Evolutionary conservation across 2,888 invertebrate genomes (phyloP), one percentile per base, ranked within the genome.

Genomic region (Brachypalpus laphriformis): DNA sequence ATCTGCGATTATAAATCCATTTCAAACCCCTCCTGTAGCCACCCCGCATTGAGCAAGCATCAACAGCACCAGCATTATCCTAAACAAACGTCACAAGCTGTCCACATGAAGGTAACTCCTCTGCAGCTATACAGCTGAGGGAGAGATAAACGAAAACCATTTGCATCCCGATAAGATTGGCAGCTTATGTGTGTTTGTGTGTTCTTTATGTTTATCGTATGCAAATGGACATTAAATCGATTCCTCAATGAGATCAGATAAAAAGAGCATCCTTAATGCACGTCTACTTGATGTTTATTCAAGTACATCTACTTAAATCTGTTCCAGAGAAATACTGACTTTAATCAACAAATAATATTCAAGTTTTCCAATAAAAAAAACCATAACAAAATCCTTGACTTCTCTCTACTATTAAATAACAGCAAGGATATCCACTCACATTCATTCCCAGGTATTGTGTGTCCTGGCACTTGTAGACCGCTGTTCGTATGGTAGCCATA

Each of bases 401-500:
- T 25, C 31, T n/a, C n/a, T 9, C 47, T 47, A 31, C 9, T 9
- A 9, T 31, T 1, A 1, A 37, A n/a, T 37, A 37, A n/a, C 4
- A n/a, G n/a, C 1, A n/a, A 3, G n/a, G 8, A 16, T 6, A 5
- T 1, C n/a, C 7, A 95, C 96, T 95, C 93, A 96, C 96, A 96
- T 93, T 96, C 96, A 89, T 94, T 94, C 90, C 95, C 95, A 89
- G 95, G 95, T 90, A 96, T 95, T 90, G 95, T 95, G 89, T 94
- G 94, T 85, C 93, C 93, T 20, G 94, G 93, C 28, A 94, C 92
- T 88, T 94, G 95, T 54, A 94, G 93, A 88, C 95, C 95, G 14
- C 94, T 94, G 89, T 95, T 95, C 71, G 95, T 94, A 92, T 97
- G 96, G 91, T 97, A 97, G 56, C 96, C 96, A 90, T 97, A 97